Evolutionary conservation across 2,888 invertebrate species (phyloP).

Genomic region (Drosophila peninsularis): DNA sequence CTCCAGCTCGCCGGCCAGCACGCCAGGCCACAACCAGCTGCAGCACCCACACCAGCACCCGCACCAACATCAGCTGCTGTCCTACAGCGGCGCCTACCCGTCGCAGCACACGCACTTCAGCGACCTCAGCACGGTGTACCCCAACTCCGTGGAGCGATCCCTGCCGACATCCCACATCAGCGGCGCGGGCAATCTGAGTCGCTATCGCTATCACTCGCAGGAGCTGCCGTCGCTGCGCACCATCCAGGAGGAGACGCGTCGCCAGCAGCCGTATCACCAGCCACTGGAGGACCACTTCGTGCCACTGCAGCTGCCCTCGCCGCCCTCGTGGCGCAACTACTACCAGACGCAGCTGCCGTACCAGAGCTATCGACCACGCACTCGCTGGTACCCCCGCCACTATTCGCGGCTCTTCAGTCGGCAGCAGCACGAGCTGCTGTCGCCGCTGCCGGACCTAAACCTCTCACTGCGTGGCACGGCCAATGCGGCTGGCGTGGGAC

Average conservation of each 20-base stretch:
- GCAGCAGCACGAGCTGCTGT: conserved; percentile 88
- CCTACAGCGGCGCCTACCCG: conserved; percentile 39
- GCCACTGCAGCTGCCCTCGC: conserved; percentile 88
- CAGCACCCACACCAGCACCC: conserved; percentile 61
- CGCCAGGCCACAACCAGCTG: conserved; percentile 74
- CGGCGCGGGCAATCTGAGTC: conserved; percentile 86
- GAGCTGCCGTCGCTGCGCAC: conserved; percentile 90
- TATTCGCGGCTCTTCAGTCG: conserved; percentile 89
- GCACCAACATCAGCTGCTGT: conserved; percentile 45
- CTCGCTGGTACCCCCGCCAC: conserved; percentile 88
- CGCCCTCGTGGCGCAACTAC: conserved; percentile 86
- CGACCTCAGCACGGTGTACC: conserved; percentile 94
- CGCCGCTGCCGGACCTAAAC: conserved; percentile 87
- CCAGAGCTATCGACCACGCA: conserved; percentile 86
- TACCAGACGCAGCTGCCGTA: conserved; percentile 83
- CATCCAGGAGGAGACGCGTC: conserved; percentile 89
- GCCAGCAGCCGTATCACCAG: conserved; percentile 62
- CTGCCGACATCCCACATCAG: conserved; percentile 89
- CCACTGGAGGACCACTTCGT: conserved; percentile 84
- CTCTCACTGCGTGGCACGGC: conserved; percentile 71
- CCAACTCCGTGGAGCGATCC: conserved; percentile 92
- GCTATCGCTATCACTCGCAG: conserved; percentile 87
- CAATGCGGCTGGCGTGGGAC: conserved; percentile 78
- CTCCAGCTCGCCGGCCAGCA: conserved; percentile 89
- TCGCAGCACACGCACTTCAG: conserved; percentile 87